phyloP scores from a whole-genome alignment of 53 echinoderm and acorn worm species.

The Astropecten irregularis region DNA sequence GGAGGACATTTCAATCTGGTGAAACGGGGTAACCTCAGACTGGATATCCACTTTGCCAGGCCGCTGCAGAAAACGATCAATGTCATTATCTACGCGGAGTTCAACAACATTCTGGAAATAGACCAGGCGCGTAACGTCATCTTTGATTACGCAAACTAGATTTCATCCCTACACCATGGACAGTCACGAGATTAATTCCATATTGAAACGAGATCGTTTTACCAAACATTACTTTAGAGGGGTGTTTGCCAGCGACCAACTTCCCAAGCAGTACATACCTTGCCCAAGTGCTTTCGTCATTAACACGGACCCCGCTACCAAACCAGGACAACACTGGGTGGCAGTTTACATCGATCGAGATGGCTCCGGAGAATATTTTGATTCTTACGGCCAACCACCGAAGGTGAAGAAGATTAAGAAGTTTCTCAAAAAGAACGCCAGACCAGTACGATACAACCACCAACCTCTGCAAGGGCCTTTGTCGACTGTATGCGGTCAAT shows the following conservation, averaged over 20 bases:
- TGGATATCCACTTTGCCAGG: constrained; percentile 53
- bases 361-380: constrained; percentile 63
- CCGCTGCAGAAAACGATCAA: constrained; percentile 19
- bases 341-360: constrained; percentile 33
- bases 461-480: constrained; percentile 47
- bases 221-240: constrained; percentile 12
- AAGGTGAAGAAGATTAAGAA: background rate
- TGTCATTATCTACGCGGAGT: too few species aligned
- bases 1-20: too few species aligned
- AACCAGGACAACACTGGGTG: constrained; percentile 73
- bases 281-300: constrained; percentile 55
- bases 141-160: too few species aligned
- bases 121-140: too few species aligned
- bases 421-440: constrained; percentile 9
- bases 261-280: background rate
- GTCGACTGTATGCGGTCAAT: constrained; percentile 73
- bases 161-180: constrained; percentile 29
- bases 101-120: too few species aligned
- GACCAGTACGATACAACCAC: background rate
- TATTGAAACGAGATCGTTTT: background rate
- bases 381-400: constrained; percentile 66
- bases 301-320: constrained; percentile 50
- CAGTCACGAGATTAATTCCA: constrained; percentile 7
- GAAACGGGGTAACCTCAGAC: constrained; percentile 41
- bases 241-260: constrained; percentile 4